Conservation (phyloP, 1,140 invertebrate genomes). For the Drosophila simulans region DNA sequence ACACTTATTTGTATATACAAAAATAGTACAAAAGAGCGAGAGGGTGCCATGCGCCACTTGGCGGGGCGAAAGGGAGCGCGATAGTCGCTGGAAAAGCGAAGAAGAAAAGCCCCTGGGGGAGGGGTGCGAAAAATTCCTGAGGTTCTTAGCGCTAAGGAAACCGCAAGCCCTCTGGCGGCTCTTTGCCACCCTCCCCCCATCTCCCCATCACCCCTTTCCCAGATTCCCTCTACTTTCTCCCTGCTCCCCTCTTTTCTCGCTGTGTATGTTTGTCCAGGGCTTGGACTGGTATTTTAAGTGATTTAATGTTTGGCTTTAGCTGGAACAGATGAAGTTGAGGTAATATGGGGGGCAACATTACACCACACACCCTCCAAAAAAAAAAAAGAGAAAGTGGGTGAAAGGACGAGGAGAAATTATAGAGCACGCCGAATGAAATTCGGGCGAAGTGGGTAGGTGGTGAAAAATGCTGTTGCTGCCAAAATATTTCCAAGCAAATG, state of each 20-base stretch:
- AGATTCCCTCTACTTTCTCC: neutral
- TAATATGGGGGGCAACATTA: constrained; percentile 7
- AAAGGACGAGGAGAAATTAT: constrained; percentile 13
- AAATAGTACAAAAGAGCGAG: constrained; percentile 23
- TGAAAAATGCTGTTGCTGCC: constrained; percentile 26
- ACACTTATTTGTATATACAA: constrained; percentile 22
- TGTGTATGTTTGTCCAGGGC: constrained; percentile 70
- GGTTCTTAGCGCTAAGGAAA: constrained; percentile 64
- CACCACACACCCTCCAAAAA: neutral
- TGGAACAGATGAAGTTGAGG: constrained; percentile 54
- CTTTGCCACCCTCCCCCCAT: neutral
- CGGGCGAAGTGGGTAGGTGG: neutral
- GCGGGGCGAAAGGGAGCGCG: neutral
- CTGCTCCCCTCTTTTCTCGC: constrained; percentile 1
- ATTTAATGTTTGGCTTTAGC: constrained; percentile 79
- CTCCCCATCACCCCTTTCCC: neutral
- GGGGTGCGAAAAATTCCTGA: constrained; percentile 52
- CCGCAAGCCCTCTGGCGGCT: constrained; percentile 42
- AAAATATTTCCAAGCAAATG: constrained; percentile 65
- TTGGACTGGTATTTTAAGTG: constrained; percentile 78
- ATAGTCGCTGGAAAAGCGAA: neutral
- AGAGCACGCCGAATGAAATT: neutral
- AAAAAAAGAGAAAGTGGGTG: neutral
- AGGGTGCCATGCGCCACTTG: neutral
- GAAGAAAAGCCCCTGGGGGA: neutral